Evolutionary conservation across 2,888 invertebrate species (phyloP).

Genomic region (Eupeodes latifasciatus): DNA sequence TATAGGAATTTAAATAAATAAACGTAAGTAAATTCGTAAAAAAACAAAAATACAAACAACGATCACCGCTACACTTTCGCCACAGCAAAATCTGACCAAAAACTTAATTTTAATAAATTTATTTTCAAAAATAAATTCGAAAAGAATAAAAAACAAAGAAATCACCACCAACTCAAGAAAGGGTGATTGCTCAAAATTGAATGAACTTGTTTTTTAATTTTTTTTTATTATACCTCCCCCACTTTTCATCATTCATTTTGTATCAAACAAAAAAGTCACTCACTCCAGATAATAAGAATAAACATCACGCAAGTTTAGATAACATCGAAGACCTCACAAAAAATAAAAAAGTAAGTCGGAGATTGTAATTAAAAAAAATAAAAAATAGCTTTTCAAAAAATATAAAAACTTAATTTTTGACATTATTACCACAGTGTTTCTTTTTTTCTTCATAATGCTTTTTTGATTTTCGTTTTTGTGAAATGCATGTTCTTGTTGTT

Average conservation of each 20-base stretch:
- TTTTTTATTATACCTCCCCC: slow-evolving; percentile 16
- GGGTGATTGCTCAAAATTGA: slow-evolving; percentile 10
- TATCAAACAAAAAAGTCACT: slow-evolving; percentile 22
- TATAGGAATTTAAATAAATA: neutral
- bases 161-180: slow-evolving; percentile 4
- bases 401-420: too few relatives aligned
- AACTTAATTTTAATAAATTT: neutral
- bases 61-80: slow-evolving; percentile 61
- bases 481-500: too few relatives aligned
- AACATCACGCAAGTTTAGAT: slow-evolving; percentile 57
- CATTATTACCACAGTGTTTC: neutral
- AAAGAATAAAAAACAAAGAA: neutral
- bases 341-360: slow-evolving; percentile 59
- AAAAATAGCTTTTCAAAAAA: too few relatives aligned
- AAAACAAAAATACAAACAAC: slow-evolving; percentile 6
- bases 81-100: slow-evolving; percentile 61
- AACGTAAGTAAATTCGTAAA: neutral
- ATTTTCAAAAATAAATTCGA: slow-evolving; percentile 1
- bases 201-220: slow-evolving; percentile 28
- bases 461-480: too few relatives aligned
- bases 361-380: neutral
- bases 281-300: slow-evolving; percentile 50
- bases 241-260: slow-evolving; percentile 16
- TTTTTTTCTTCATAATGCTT: neutral
- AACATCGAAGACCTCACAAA: slow-evolving; percentile 47